Percentiles rank a stretch among this genome's conserved stretches.
These are phyloP conservation scores for Enteromius radiatus DNA, from an alignment of 2,797 vertebrate species.

Conservation along the genomic window DNA sequence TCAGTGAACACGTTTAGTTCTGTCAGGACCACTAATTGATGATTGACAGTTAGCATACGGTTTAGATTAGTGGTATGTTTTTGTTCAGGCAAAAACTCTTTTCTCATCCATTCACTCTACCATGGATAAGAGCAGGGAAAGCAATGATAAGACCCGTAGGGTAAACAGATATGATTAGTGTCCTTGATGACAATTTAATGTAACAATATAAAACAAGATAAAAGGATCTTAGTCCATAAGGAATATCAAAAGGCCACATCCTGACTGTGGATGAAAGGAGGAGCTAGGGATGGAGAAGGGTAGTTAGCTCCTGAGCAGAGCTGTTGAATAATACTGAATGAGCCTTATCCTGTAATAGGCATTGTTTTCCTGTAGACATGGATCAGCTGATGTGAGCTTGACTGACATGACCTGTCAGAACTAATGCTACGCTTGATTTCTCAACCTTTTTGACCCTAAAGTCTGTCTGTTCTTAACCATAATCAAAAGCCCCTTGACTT, in stretches of 20 bases:
- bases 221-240: not conserved
- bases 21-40: not conserved
- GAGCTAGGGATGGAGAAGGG: not conserved
- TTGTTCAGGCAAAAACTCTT: not conserved
- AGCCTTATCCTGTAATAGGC: not conserved
- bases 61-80: not conserved
- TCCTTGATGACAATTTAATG: not conserved
- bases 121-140: not conserved
- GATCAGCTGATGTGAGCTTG: not conserved
- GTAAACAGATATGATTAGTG: not conserved
- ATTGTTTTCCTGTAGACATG: not conserved
- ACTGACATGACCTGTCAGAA: not conserved
- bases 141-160: not conserved
- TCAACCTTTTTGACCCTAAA: not conserved
- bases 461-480: not conserved
- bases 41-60: not conserved
- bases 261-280: not conserved
- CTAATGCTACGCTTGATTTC: not conserved
- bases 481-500: not conserved
- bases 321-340: not conserved
- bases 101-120: not conserved
- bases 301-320: not conserved
- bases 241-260: not conserved
- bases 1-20: not conserved
- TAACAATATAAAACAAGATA: not conserved